phyloP scores from a whole-genome alignment of 2,113 vertebrate species.

The Dolichallabes microphthalmus region DNA sequence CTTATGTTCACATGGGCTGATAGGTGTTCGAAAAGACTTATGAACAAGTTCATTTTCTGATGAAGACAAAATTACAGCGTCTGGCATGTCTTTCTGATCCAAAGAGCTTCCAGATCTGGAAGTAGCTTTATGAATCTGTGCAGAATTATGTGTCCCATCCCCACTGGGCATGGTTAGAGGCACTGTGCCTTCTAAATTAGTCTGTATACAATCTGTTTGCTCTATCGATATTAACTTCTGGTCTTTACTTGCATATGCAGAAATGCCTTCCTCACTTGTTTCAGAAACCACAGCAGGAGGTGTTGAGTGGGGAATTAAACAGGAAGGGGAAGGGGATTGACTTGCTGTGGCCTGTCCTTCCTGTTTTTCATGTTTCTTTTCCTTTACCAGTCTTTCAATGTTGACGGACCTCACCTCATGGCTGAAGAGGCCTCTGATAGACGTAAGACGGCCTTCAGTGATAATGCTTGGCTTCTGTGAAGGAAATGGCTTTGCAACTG shows the following conservation, averaged over 20 bases:
- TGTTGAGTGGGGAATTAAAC: constrained; percentile 18
- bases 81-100: constrained; percentile 40
- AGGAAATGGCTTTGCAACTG: constrained; percentile 44
- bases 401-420: constrained; percentile 76
- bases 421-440: constrained; percentile 76
- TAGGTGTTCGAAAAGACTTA: constrained; percentile 35
- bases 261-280: not conserved
- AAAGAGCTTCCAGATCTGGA: constrained; percentile 46
- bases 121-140: constrained; percentile 28
- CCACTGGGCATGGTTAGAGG: not conserved
- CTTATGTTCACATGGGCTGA: not conserved
- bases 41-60: constrained; percentile 48
- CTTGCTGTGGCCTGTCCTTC: constrained; percentile 14
- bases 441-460: constrained; percentile 71
- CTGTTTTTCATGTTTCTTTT: constrained; percentile 50
- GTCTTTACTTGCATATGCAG: not conserved
- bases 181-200: not conserved
- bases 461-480: constrained; percentile 70
- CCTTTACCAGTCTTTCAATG: constrained; percentile 70
- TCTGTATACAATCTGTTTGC: not conserved
- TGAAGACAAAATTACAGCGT: constrained; percentile 40
- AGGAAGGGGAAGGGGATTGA: not conserved
- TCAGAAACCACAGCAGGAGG: constrained; percentile 7
- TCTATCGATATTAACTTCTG: constrained; percentile 5
- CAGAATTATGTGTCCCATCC: not conserved